phyloP scores from a whole-genome alignment of 2,888 invertebrate species.

The Sminthurinus aureus region DNA sequence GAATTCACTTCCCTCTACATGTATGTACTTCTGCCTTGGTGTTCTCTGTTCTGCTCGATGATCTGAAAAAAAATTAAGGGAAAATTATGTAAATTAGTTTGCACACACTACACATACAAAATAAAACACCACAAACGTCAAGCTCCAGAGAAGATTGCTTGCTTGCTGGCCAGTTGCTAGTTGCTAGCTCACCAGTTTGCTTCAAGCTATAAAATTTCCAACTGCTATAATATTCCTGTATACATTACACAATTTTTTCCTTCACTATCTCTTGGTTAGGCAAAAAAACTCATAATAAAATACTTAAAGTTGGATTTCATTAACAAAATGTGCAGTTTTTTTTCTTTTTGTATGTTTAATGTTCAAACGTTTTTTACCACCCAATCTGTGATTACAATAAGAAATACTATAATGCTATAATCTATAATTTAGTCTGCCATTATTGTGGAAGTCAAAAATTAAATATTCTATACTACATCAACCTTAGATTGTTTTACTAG shows the following conservation, averaged over 20 bases:
- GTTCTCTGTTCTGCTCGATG: conserved; percentile 24
- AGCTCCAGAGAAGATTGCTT: not conserved
- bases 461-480: too few species aligned
- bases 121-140: not conserved
- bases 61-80: conserved; percentile 44
- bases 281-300: too few species aligned
- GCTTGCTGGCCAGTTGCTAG: not conserved
- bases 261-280: not conserved
- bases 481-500: too few species aligned
- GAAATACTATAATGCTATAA: too few species aligned
- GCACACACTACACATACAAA: not conserved
- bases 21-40: conserved; percentile 1
- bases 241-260: not conserved
- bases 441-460: too few species aligned
- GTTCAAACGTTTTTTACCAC: too few species aligned
- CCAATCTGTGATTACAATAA: too few species aligned
- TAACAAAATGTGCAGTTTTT: not conserved
- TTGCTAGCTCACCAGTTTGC: not conserved
- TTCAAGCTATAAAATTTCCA: not conserved
- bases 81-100: conserved; percentile 44
- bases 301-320: too few species aligned
- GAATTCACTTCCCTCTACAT: conserved; percentile 18
- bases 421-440: too few species aligned
- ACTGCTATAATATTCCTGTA: conserved; percentile 6
- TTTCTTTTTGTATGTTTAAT: conserved; percentile 4